Evolutionary conservation across 2,113 vertebrate genomes (phyloP), one percentile per base, ranked within the genome.

Genomic region (Maccullochella peelii): DNA sequence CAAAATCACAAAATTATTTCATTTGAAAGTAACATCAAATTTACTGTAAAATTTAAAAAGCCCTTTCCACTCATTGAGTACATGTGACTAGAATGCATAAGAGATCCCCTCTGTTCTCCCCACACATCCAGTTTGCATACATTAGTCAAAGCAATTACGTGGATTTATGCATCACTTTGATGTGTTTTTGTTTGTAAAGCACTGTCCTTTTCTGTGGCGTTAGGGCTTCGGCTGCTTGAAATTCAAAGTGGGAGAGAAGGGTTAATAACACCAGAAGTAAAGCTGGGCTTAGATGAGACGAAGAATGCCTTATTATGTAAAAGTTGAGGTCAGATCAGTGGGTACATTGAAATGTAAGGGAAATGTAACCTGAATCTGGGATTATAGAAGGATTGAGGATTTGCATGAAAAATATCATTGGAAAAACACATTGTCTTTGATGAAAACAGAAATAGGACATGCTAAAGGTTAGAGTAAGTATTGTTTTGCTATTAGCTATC

Each of bases 141-240:
- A 85, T 88, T 86, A 84, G 82, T 76, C 79, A 85, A 85, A 82
- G 86, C 89, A 62, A 75, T 30, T 58, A 85, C 91, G 79, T 85
- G 85, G 85, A 86, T 90, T 87, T 65, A 77, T 89, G 83, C 79
- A 82, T 72, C 77, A 73, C 91, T 93, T 93, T 92, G 84, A 91
- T 86, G 91, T 84, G 62, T 84, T 91, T 87, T 86, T 90, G 82
- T 92, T 90, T 92, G 73, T 86, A 63, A 79, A 70, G 78, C 55
- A 68, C 85, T 84, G 79, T 78, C 73, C 80, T 73, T 59, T 80
- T 82, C 73, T 73, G 55, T 68, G 77, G 78, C 12, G 7, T 44
- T 23, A 3, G 42, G 42, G 77, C 76, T 77, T 23, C 67, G 38
- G 18, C 38, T 77, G 79, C 42, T 73, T 61, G 36, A 50, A 42